Evolutionary conservation across 2,888 invertebrate genomes (phyloP).

Genomic region (Lycaena phlaeas): DNA sequence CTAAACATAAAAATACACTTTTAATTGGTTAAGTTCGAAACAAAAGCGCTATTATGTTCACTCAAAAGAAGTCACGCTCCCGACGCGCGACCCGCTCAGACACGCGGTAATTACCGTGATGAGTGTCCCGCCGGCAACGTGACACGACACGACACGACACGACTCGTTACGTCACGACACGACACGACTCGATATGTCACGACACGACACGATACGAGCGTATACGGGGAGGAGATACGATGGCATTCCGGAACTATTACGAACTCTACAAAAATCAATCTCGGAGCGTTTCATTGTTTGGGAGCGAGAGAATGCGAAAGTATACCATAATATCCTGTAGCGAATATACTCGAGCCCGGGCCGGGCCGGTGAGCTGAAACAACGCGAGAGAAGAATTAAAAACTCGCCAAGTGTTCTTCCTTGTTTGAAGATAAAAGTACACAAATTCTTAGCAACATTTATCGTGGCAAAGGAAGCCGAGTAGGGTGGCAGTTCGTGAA

Average conservation of each 20-base stretch:
- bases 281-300: not conserved
- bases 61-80: slow-evolving; percentile 8
- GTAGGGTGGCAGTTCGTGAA: not conserved
- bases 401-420: slow-evolving; percentile 24
- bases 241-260: not conserved
- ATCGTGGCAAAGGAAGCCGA: slow-evolving; percentile 18
- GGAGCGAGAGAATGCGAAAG: not conserved
- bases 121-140: slow-evolving; percentile 6
- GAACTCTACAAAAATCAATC: not conserved
- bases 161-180: not conserved
- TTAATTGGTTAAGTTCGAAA: slow-evolving; percentile 9
- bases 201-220: too few species aligned
- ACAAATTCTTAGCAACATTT: slow-evolving; percentile 29
- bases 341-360: slow-evolving; percentile 7
- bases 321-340: slow-evolving; percentile 10
- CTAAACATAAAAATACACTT: slow-evolving; percentile 1
- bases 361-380: slow-evolving; percentile 7
- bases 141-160: slow-evolving; percentile 2
- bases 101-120: slow-evolving; percentile 11
- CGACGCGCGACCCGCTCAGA: slow-evolving; percentile 6
- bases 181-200: not conserved
- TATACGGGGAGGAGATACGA: too few species aligned
- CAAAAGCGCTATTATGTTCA: slow-evolving; percentile 1
- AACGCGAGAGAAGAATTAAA: slow-evolving; percentile 22
- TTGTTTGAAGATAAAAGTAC: slow-evolving; percentile 35